These are phyloP conservation scores for Poicephalus gulielmi DNA, from an alignment of 2,113 vertebrate genomes.

Conservation along the genomic window DNA sequence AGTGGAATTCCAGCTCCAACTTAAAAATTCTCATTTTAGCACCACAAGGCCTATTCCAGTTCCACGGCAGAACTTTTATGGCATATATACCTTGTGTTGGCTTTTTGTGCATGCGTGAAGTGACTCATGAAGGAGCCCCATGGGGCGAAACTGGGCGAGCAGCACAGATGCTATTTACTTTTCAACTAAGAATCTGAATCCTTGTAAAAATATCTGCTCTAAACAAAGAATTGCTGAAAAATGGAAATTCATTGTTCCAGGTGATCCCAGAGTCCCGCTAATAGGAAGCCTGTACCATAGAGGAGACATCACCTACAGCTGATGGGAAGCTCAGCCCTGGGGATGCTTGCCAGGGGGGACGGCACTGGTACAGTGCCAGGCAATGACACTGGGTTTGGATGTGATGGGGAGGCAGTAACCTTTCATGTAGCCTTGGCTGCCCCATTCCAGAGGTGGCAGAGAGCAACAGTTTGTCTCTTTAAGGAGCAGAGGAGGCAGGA, in stretches of 20 bases:
- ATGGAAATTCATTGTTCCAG: neutral
- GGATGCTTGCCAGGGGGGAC: rapidly evolving
- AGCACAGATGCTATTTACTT: neutral
- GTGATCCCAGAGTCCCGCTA: neutral
- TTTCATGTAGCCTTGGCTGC: neutral
- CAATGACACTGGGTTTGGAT: neutral
- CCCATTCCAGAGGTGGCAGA: rapidly evolving
- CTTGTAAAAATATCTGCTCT: slow-evolving; percentile 9
- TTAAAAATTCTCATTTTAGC: neutral
- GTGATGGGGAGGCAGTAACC: rapidly evolving
- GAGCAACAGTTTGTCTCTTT: rapidly evolving
- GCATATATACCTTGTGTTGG: neutral
- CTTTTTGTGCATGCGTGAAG: neutral
- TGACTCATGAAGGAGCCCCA: neutral
- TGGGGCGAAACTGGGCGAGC: neutral
- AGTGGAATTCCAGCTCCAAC: neutral
- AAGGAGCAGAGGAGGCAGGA: neutral
- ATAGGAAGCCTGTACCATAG: neutral
- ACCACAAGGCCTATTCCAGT: neutral
- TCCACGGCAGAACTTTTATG: neutral
- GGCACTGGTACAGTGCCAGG: neutral
- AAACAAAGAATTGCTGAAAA: neutral
- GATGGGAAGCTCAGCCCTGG: neutral
- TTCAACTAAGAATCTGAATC: neutral
- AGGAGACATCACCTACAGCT: neutral